phyloP scores from a whole-genome alignment of 2,113 vertebrate genomes.

The Seriola quinqueradiata region DNA sequence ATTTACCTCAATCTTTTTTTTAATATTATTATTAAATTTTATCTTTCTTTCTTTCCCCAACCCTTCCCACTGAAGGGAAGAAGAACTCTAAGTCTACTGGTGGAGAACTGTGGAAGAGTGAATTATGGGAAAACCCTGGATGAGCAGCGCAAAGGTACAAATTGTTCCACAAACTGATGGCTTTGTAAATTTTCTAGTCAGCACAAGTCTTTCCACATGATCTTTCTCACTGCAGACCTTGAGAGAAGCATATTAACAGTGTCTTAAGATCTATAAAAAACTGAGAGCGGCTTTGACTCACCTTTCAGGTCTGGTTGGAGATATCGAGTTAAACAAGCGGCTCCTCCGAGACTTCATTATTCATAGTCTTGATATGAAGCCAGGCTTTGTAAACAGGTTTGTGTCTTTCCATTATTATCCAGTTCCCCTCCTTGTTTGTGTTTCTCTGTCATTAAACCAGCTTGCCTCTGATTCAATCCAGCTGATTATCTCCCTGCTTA shows the following conservation, averaged over 20 bases:
- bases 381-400: slow-evolving; percentile 78
- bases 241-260: slow-evolving; percentile 29
- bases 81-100: slow-evolving; percentile 88
- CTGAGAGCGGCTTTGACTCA: slow-evolving; percentile 43
- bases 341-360: slow-evolving; percentile 74
- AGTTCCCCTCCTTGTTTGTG: slow-evolving; percentile 40
- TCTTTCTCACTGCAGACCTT: slow-evolving; percentile 4
- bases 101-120: slow-evolving; percentile 92
- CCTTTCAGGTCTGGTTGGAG: slow-evolving; percentile 77
- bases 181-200: slow-evolving; percentile 22
- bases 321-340: slow-evolving; percentile 72
- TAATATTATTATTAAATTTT: too few relatives aligned
- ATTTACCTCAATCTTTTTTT: neutral
- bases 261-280: slow-evolving; percentile 17
- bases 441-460: slow-evolving; percentile 46
- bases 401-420: slow-evolving; percentile 56
- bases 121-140: slow-evolving; percentile 89
- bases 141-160: slow-evolving; percentile 91
- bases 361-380: slow-evolving; percentile 78
- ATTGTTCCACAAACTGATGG: slow-evolving; percentile 4
- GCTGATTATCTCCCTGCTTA: slow-evolving; percentile 50
- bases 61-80: slow-evolving; percentile 81
- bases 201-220: neutral
- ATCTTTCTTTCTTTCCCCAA: too few relatives aligned
- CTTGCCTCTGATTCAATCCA: slow-evolving; percentile 33